A percentile compares a stretch with the other conserved stretches of the same genome.
Evolutionary conservation across 2,888 invertebrate genomes (phyloP).

Genomic region (Epinotia ramella): DNA sequence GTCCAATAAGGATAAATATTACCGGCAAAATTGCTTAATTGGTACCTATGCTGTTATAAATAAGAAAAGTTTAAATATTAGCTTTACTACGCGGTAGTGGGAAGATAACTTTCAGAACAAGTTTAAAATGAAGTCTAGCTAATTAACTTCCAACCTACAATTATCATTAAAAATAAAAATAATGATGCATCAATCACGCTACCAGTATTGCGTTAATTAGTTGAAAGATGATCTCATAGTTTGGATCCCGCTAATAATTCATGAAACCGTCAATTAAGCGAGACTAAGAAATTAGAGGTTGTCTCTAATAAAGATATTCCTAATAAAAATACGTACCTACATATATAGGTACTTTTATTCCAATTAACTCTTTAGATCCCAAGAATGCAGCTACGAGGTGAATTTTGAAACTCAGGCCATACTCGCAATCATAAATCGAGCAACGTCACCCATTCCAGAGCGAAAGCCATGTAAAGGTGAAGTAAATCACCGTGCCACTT

Average conservation of each 20-base stretch:
- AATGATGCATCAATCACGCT: constrained; percentile 41
- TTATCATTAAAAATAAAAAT: constrained; percentile 30
- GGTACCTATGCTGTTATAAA: constrained; percentile 64
- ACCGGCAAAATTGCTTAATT: constrained; percentile 68
- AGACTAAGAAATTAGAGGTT: not conserved
- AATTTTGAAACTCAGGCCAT: not conserved
- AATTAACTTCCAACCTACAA: constrained; percentile 29
- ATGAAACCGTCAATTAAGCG: constrained; percentile 19
- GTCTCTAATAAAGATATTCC: too few relatives aligned
- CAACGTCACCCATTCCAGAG: constrained; percentile 54
- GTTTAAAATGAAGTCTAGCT: constrained; percentile 29
- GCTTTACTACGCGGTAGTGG: constrained; percentile 56
- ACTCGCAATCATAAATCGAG: constrained; percentile 42
- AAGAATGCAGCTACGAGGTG: not conserved
- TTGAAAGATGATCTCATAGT: constrained; percentile 30
- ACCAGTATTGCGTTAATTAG: constrained; percentile 38
- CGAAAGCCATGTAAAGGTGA: constrained; percentile 59
- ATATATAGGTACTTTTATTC: not conserved
- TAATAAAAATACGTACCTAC: not conserved
- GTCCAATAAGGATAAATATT: constrained; percentile 68
- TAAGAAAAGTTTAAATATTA: constrained; percentile 59
- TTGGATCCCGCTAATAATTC: constrained; percentile 6
- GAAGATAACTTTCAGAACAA: constrained; percentile 50
- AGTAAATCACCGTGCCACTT: constrained; percentile 65
- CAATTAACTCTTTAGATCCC: not conserved